A percentile compares a stretch with the other conserved stretches of the same genome.
Evolutionary conservation across 23 tunicate species (phyloP).

Genomic region (Halocynthia roretzi): DNA sequence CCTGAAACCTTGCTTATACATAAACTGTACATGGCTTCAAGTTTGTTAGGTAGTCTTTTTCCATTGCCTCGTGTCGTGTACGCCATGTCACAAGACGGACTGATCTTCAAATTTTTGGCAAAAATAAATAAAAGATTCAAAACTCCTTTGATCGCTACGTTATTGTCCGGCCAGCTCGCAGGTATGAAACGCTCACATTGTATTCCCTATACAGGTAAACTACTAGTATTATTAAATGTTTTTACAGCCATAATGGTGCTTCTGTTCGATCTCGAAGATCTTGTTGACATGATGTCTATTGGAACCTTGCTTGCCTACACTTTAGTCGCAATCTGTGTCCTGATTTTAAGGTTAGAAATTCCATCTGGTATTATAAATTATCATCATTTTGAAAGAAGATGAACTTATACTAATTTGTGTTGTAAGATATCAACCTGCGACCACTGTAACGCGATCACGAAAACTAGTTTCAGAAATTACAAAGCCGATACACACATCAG

Average conservation of each 20-base stretch:
- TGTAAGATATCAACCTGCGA: no score
- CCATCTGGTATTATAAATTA: no score
- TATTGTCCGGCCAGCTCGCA: conserved; percentile 70
- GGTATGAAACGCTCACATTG: conserved; percentile 27
- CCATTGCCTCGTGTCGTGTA: conserved; percentile 93
- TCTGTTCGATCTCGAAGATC: conserved; percentile 63
- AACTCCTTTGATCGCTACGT: conserved; percentile 75
- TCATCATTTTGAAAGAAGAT: no score
- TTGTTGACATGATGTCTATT: conserved; percentile 95
- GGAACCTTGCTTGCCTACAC: conserved; percentile 92
- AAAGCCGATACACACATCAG: background rate
- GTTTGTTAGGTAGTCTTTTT: conserved; percentile 81
- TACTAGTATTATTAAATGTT: background rate
- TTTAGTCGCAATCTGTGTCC: conserved; percentile 67
- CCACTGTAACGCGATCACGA: background rate
- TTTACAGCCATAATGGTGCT: conserved; percentile 68
- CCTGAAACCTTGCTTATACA: no score
- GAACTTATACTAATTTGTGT: no score
- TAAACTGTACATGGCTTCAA: conserved; percentile 14
- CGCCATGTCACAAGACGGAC: conserved; percentile 87
- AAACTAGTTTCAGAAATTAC: conserved; percentile 3
- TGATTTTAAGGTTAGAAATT: conserved; percentile 56
- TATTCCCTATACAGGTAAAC: background rate
- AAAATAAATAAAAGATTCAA: conserved; percentile 47
- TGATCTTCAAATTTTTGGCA: conserved; percentile 56